Conservation (phyloP, 2,888 invertebrate species). For the Stenodema calcarata region DNA sequence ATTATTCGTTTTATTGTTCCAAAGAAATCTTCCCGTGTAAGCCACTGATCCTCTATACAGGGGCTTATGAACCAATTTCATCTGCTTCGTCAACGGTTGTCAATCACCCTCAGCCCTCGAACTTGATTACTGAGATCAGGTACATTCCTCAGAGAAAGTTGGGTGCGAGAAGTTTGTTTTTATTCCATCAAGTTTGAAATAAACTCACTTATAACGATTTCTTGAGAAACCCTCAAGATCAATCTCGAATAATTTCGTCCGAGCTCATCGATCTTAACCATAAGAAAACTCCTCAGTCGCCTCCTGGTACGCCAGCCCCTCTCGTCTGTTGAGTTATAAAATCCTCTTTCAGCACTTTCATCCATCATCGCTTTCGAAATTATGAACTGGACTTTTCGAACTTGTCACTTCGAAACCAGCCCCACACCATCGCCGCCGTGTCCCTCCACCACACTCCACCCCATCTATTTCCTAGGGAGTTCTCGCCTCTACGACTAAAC, state of each 20-base stretch:
- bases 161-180: no score
- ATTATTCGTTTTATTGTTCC: no score
- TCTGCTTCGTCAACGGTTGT: no score
- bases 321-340: conserved; percentile 20
- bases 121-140: no score
- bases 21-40: no score
- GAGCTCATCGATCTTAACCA: conserved; percentile 15
- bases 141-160: no score
- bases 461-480: conserved; percentile 14
- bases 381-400: conserved; percentile 43
- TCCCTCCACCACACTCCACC: not conserved
- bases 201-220: not conserved
- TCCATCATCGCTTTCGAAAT: conserved; percentile 45
- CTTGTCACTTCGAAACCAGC: conserved; percentile 27
- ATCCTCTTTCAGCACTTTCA: conserved; percentile 42
- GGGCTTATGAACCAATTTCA: no score
- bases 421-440: not conserved
- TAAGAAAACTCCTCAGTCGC: not conserved
- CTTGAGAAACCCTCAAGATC: not conserved
- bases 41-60: no score
- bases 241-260: not conserved
- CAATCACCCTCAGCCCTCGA: no score
- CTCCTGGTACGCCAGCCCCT: not conserved
- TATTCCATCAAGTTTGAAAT: no score
- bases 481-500: conserved; percentile 25